These are phyloP conservation scores for Pseudonaja textilis DNA, from an alignment of 2,113 vertebrate genomes.

Conservation along the genomic window DNA sequence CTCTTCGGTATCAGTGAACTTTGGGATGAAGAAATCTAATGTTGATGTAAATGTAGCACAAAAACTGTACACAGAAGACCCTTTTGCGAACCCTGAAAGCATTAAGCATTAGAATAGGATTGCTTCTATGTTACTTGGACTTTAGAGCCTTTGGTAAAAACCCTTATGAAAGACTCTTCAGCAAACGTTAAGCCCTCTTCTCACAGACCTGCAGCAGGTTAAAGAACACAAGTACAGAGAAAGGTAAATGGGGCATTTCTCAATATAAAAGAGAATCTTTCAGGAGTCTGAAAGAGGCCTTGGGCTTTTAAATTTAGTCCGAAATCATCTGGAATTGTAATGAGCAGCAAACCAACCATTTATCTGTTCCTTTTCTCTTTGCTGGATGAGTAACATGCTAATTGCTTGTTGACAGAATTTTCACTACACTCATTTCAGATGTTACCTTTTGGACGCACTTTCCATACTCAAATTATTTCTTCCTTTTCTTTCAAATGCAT, in stretches of 20 bases:
- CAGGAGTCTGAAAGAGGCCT: not conserved
- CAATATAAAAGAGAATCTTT: not conserved
- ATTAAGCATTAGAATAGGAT: not conserved
- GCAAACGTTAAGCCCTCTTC: not conserved
- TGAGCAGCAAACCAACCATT: not conserved
- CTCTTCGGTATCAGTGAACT: not conserved
- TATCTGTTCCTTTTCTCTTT: not conserved
- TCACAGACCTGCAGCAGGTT: not conserved
- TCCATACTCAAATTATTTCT: not conserved
- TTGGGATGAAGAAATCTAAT: not conserved
- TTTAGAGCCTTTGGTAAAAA: not conserved
- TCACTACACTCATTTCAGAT: not conserved
- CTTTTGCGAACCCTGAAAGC: not conserved
- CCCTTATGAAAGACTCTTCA: not conserved
- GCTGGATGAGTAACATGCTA: not conserved
- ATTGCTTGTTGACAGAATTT: not conserved
- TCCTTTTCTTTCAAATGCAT: not conserved
- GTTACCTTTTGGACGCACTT: not conserved
- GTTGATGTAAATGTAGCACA: not conserved
- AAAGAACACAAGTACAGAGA: not conserved
- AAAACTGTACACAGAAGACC: not conserved
- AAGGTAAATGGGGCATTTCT: not conserved
- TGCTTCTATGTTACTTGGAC: not conserved
- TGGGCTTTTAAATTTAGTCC: not conserved
- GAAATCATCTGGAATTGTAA: not conserved